Evolutionary conservation across 2,888 invertebrate species (phyloP).

Genomic region (Temnothorax unifasciatus): DNA sequence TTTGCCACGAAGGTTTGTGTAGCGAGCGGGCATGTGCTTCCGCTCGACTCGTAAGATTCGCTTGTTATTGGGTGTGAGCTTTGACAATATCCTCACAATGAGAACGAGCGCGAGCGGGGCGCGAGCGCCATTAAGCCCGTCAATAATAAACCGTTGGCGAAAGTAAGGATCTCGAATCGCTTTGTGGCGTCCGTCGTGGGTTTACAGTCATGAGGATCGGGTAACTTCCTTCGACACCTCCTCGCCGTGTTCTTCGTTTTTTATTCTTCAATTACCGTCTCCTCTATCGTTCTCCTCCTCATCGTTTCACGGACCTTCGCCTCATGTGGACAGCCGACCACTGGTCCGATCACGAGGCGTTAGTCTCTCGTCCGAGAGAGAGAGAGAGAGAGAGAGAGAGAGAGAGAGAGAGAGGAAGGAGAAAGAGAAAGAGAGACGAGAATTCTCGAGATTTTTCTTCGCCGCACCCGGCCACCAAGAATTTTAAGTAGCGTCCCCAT

Average conservation of each 20-base stretch:
- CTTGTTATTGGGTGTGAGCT: slow-evolving; percentile 65
- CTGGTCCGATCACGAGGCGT: not conserved
- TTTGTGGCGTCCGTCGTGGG: slow-evolving; percentile 38
- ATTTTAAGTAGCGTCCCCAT: slow-evolving; percentile 53
- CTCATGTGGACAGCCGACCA: slow-evolving; percentile 32
- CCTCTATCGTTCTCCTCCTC: slow-evolving; percentile 18
- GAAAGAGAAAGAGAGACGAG: not conserved
- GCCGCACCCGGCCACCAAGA: slow-evolving; percentile 47
- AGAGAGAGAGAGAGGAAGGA: not conserved
- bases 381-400: not conserved
- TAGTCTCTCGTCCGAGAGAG: slow-evolving; percentile 17
- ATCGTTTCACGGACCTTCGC: slow-evolving; percentile 31
- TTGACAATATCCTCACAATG: slow-evolving; percentile 44
- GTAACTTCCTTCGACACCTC: slow-evolving; percentile 60
- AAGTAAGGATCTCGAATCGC: slow-evolving; percentile 48
- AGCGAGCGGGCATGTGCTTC: slow-evolving; percentile 33
- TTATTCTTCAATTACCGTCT: slow-evolving; percentile 58
- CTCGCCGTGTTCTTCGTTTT: slow-evolving; percentile 53
- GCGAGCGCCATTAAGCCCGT: slow-evolving; percentile 56
- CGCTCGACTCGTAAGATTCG: slow-evolving; percentile 48
- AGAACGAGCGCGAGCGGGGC: slow-evolving; percentile 53
- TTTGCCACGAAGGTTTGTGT: slow-evolving; percentile 8
- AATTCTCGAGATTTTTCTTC: slow-evolving; percentile 49
- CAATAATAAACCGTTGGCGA: slow-evolving; percentile 67
- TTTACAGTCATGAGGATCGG: slow-evolving; percentile 56